Base-by-base conservation (phyloP, 1,140 invertebrate species). In the Nebria ingens region DNA sequence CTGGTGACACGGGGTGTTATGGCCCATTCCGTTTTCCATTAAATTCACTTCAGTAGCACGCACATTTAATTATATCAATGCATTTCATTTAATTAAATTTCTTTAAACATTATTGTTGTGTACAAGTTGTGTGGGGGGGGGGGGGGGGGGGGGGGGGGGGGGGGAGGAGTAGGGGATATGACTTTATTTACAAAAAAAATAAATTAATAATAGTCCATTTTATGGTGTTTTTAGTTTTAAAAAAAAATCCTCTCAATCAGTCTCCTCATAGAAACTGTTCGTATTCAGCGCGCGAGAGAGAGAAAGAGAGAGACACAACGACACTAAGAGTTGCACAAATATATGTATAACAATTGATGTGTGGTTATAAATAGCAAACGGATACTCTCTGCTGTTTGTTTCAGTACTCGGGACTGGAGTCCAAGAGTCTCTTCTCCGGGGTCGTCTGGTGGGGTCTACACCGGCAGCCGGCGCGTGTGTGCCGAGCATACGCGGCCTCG, bases 401-500 rank as follows among this genome's bases (percentile, higher is more conserved):
- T 61, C 65, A 76, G 63, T 72, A 75, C 58, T 76, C 76, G 56
- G 71, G 69, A 65, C 69, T 73, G 53, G 73, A 70, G 63, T 77
- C 76, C 52, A 80, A 69, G 57, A 80, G 67, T 22, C 76, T 67
- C 65, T 80, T 80, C 59, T 79, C 77, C 19, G 78, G 75, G 52
- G 76, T 77, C 49, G 74, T 70, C 57, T 74, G 71, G 53, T 72
- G 65, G 34, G 69, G 64, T 66, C 76, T 71, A 69, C 79, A 81
- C 61, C 74, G 76, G 70, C 77, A 79, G 58, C 79, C 71, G 68
- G 76, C 55, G 51, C 80, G 78, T 9, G 81, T 80, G 69, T 85
- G 84, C 58, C 83, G 78, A 57, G 87, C 86, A 73, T 95, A 93
- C 64, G 84, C 85, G 60, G 79, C 77, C 69, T 91, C 91, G 70